phyloP scores from a whole-genome alignment of 2,797 vertebrate genomes.

The Phalloptychus januarius region DNA sequence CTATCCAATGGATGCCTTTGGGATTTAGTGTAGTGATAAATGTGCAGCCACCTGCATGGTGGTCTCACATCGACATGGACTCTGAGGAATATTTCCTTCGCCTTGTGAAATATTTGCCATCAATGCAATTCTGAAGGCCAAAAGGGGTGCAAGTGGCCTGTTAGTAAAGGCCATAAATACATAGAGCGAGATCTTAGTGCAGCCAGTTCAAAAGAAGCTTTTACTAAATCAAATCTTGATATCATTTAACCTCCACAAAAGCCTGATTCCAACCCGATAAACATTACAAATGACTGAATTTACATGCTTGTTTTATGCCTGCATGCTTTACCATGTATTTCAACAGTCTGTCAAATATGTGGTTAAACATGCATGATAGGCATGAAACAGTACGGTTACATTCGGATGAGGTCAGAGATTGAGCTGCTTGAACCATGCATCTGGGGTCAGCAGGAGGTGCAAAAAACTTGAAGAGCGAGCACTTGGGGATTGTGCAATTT shows the following conservation, averaged over 20 bases:
- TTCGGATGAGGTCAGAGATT: slow-evolving; percentile 47
- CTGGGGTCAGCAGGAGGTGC: slow-evolving; percentile 52
- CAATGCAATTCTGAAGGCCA: not conserved
- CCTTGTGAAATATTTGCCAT: not conserved
- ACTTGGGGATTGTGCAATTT: slow-evolving; percentile 33
- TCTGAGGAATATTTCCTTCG: not conserved
- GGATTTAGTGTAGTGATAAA: not conserved
- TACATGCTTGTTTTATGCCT: not conserved
- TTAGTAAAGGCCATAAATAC: slow-evolving; percentile 23
- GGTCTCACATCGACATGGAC: not conserved
- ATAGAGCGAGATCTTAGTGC: slow-evolving; percentile 19
- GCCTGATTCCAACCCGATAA: not conserved
- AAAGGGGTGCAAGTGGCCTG: not conserved
- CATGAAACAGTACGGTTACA: slow-evolving; percentile 8
- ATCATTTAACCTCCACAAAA: slow-evolving; percentile 18
- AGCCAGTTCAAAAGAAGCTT: slow-evolving; percentile 20
- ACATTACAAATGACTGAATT: not conserved
- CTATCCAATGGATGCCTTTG: not conserved
- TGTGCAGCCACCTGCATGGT: not conserved
- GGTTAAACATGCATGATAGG: slow-evolving; percentile 21
- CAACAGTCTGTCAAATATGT: not conserved
- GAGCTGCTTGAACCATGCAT: slow-evolving; percentile 32
- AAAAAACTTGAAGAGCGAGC: slow-evolving; percentile 19
- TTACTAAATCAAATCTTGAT: slow-evolving; percentile 10
- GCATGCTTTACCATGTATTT: not conserved